Evolutionary conservation across 1,140 invertebrate genomes (phyloP), one percentile per base, ranked within the genome.

Genomic region (Metopolophium dirhodum): DNA sequence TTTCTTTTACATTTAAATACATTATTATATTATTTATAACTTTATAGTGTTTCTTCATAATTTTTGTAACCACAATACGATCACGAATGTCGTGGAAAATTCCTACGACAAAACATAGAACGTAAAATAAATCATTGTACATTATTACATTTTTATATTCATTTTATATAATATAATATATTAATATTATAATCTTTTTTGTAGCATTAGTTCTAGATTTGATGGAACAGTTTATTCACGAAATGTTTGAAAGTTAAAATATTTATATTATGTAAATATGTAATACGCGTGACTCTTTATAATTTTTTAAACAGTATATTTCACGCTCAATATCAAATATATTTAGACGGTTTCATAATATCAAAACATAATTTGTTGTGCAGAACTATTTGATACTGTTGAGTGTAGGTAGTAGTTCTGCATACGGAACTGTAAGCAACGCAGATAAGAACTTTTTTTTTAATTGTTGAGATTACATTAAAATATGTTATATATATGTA

Each of bases 51-150:
- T 87, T 51, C 45, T 87, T 49, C 20, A 35, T n/a, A 87, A n/a
- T 51, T 87, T 49, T 87, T 49, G 30, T 87, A 51, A 51, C 86
- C 18, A 87, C 7, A 77, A 77, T 77, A 51, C 20, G 45, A 87
- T 87, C 86, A 87, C 86, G 86, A 87, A 20, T 20, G 47, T 87
- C 45, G 86, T 87, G 86, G 86, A 30, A 6, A 87, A 85, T 49
- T n/a, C 18, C 49, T 51, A 77, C n/a, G 30, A n/a, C n/a, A 51
- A 47, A 87, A 87, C 35, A 87, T 47, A 87, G 51, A 51, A 87
- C 30, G 47, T 87, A 47, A 87, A 87, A 51, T 87, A 87, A 87
- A 87, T 87, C 14, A 51, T 87, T 49, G 30, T 45, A 41, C 30
- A 26, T 51, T 45, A 41, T 87, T 87, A 35, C n/a, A 87, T 87